Evolutionary conservation across 2,113 vertebrate genomes (phyloP).

Genomic region (Syrmaticus mikado): DNA sequence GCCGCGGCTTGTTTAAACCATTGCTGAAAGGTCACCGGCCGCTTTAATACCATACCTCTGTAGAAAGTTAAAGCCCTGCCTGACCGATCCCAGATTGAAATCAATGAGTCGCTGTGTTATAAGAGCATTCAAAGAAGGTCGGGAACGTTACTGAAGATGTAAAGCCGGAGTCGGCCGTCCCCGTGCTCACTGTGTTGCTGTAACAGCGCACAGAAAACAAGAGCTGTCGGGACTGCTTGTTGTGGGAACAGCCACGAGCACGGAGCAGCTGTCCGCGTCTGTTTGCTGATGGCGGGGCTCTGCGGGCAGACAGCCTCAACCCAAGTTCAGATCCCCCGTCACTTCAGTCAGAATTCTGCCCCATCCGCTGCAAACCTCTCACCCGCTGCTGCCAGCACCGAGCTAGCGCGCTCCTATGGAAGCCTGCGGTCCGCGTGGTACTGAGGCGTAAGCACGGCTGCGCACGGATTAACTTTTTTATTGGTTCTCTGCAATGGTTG

Average conservation of each 20-base stretch:
- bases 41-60: not conserved
- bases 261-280: not conserved
- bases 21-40: not conserved
- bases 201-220: not conserved
- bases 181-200: too few species aligned
- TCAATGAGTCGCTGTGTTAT: not conserved
- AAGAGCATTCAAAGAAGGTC: fast-evolving
- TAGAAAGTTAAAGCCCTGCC: not conserved
- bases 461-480: fast-evolving
- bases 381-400: fast-evolving
- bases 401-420: not conserved
- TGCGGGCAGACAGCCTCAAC: not conserved
- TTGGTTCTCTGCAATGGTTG: not conserved
- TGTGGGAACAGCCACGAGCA: not conserved
- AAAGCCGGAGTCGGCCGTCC: not conserved
- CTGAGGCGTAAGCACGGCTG: fast-evolving
- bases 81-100: not conserved
- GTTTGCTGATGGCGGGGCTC: not conserved
- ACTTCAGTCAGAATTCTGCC: not conserved
- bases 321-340: not conserved
- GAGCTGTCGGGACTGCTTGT: not conserved
- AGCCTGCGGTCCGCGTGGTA: not conserved
- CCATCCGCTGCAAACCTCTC: not conserved
- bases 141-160: fast-evolving
- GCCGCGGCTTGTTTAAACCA: not conserved